These are phyloP conservation scores for Melinaea menophilus DNA, from an alignment of 2,888 invertebrate species.

Conservation along the genomic window DNA sequence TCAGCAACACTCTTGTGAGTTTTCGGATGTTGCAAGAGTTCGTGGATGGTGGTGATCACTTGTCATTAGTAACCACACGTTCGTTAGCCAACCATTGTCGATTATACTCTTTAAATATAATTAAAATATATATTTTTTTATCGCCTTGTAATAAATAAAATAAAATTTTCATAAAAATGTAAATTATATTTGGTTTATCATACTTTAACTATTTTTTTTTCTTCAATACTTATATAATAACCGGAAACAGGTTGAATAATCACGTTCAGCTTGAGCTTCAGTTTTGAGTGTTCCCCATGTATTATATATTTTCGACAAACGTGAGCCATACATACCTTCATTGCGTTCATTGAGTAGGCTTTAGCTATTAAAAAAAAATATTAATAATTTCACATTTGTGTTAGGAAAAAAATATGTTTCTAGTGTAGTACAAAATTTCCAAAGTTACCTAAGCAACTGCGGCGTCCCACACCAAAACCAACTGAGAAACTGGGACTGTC, in stretches of 20 bases:
- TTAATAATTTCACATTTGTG: too few species aligned
- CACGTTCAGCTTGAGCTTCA: neutral
- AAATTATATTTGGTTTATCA: too few species aligned
- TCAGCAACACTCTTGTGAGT: too few species aligned
- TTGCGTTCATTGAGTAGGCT: slow-evolving; percentile 36
- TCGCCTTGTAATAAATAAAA: too few species aligned
- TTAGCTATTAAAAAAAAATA: slow-evolving; percentile 5
- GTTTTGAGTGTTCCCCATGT: neutral
- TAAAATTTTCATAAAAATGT: too few species aligned
- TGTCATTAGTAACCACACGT: too few species aligned
- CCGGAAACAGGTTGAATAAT: slow-evolving; percentile 1
- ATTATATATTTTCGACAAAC: slow-evolving; percentile 21
- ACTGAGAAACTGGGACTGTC: slow-evolving; percentile 24
- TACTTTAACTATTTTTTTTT: too few species aligned
- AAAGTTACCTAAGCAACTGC: slow-evolving; percentile 32
- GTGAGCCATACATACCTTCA: slow-evolving; percentile 38
- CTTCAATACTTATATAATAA: neutral
- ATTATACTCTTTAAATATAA: too few species aligned
- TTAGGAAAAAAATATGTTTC: neutral
- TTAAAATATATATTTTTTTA: too few species aligned
- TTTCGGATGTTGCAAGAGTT: too few species aligned
- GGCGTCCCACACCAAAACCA: slow-evolving; percentile 29
- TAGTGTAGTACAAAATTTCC: neutral
- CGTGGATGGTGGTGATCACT: too few species aligned
- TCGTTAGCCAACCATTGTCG: too few species aligned